Percentiles rank a stretch among this genome's conserved stretches.
phyloP scores from a whole-genome alignment of 1,140 invertebrate genomes.

The Drosophila ambigua region DNA sequence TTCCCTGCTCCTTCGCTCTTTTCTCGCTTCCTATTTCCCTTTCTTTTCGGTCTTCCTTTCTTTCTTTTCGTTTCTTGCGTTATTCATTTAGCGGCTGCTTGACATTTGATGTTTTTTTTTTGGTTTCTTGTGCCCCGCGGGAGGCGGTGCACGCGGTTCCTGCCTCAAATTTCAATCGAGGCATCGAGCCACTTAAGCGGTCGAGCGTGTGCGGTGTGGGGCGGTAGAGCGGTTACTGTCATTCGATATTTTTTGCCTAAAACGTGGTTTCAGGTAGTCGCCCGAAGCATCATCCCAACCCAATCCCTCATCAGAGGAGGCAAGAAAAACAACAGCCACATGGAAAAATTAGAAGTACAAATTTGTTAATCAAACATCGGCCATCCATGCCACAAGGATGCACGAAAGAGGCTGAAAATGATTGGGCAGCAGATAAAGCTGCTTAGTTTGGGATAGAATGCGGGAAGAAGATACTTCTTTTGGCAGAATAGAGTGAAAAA shows the following conservation, averaged over 20 bases:
- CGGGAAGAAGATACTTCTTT: no score
- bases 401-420: no score
- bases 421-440: no score
- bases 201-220: slow-evolving; percentile 1
- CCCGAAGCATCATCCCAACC: neutral
- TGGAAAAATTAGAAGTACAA: neutral
- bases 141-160: slow-evolving; percentile 10
- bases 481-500: no score
- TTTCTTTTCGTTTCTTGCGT: slow-evolving; percentile 6
- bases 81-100: slow-evolving; percentile 39
- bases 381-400: slow-evolving; percentile 37
- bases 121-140: slow-evolving; percentile 3
- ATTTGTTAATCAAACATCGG: slow-evolving; percentile 71
- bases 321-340: slow-evolving; percentile 9
- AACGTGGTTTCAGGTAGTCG: slow-evolving; percentile 42
- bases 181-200: slow-evolving; percentile 54
- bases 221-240: slow-evolving; percentile 27
- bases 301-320: neutral
- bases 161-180: slow-evolving; percentile 68
- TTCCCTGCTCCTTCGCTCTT: neutral
- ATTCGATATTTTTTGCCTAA: slow-evolving; percentile 47
- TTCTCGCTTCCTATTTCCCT: no score
- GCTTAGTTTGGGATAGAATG: no score
- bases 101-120: slow-evolving; percentile 62
- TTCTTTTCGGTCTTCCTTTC: slow-evolving; percentile 21